Percentiles rank a stretch among this genome's conserved stretches.
phyloP scores from a whole-genome alignment of 2,888 invertebrate genomes.

The Sphecodes monilicornis region DNA sequence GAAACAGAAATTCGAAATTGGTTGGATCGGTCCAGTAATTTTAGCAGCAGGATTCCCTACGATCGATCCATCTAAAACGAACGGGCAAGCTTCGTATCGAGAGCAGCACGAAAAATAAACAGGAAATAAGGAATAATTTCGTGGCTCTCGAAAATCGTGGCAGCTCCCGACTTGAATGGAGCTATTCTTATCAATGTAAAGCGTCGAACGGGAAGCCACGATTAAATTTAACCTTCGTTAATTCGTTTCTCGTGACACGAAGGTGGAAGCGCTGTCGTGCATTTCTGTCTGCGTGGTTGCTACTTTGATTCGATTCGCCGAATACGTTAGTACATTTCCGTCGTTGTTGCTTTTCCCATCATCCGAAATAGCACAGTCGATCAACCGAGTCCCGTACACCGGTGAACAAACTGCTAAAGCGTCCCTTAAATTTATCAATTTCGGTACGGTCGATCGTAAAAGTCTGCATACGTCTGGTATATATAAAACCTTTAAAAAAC shows the following conservation, averaged over 20 bases:
- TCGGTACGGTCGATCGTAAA: neutral
- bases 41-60: neutral
- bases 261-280: neutral
- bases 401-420: neutral
- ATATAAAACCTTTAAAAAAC: neutral
- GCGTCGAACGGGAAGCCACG: slow-evolving; percentile 4
- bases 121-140: neutral
- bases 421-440: neutral
- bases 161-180: neutral
- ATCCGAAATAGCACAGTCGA: neutral
- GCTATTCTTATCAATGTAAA: slow-evolving; percentile 20
- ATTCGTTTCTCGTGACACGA: slow-evolving; percentile 10
- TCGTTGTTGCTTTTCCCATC: neutral
- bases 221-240: slow-evolving; percentile 25
- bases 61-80: slow-evolving; percentile 1
- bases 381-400: neutral
- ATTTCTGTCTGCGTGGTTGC: neutral
- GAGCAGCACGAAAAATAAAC: neutral
- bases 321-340: slow-evolving; percentile 3
- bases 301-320: slow-evolving; percentile 1
- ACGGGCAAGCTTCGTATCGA: neutral
- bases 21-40: neutral
- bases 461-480: neutral
- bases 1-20: slow-evolving; percentile 6
- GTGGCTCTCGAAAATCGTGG: neutral